Evolutionary conservation across 2,797 vertebrate species (phyloP).

Genomic region (Hoplostethus atlanticus): DNA sequence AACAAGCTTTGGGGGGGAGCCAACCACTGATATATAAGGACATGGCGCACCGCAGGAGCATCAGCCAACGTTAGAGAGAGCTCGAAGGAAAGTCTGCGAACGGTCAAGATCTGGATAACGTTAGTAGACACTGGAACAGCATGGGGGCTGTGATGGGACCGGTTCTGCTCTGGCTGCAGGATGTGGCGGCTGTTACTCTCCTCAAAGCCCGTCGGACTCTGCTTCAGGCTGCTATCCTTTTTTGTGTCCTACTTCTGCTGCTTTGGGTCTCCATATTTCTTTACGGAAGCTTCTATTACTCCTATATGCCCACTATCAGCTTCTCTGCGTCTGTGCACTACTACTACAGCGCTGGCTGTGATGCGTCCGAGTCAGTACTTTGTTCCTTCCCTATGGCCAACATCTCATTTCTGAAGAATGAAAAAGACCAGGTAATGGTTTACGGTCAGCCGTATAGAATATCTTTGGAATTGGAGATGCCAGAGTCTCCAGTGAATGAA

Average conservation of each 20-base stretch:
- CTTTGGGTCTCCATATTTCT: constrained; percentile 94
- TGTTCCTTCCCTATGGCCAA: constrained; percentile 93
- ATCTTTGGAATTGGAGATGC: constrained; percentile 90
- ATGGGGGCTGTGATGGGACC: constrained; percentile 81
- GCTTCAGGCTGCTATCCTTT: constrained; percentile 87
- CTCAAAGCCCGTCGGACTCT: constrained; percentile 88
- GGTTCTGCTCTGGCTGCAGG: constrained; percentile 88
- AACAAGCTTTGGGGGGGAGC: constrained; percentile 21
- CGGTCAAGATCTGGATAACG: not conserved
- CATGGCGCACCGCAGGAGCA: constrained; percentile 35
- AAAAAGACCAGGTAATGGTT: constrained; percentile 90
- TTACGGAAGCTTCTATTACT: constrained; percentile 96
- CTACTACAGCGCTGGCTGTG: constrained; percentile 89
- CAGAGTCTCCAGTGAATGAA: constrained; percentile 91
- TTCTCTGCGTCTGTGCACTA: constrained; percentile 91
- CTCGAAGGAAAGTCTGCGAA: constrained; percentile 16
- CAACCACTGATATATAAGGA: constrained; percentile 64
- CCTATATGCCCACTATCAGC: constrained; percentile 94
- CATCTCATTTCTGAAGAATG: constrained; percentile 89
- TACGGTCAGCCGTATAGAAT: constrained; percentile 90
- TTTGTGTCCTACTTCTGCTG: constrained; percentile 87
- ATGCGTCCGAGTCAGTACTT: constrained; percentile 74
- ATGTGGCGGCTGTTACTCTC: constrained; percentile 85
- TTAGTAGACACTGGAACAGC: not conserved
- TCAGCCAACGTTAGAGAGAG: constrained; percentile 26